These are phyloP conservation scores for Alouatta caraya DNA, from an alignment of 2,797 vertebrate species.

Conservation along the genomic window DNA sequence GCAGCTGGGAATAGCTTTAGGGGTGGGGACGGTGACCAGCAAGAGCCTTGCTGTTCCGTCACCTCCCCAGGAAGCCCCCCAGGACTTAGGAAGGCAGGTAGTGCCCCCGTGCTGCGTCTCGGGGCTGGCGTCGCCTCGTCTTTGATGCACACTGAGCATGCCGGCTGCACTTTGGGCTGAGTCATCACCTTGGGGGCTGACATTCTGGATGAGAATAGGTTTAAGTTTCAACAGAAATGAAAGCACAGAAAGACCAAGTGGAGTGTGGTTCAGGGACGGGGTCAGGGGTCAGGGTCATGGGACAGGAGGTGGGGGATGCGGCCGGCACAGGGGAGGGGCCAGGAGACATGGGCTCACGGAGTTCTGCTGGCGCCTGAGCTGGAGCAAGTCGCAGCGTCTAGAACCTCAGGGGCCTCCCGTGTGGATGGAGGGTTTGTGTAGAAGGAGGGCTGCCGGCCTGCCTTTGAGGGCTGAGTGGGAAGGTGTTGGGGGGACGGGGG, in stretches of 20 bases:
- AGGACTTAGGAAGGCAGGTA: background rate
- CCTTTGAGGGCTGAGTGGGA: background rate
- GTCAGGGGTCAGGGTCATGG: background rate
- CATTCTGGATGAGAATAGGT: background rate
- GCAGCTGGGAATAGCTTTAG: fast-evolving
- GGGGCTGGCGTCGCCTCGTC: fast-evolving
- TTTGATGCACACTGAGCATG: fast-evolving
- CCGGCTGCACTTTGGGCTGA: fast-evolving
- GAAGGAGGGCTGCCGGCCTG: fast-evolving
- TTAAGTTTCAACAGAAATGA: background rate
- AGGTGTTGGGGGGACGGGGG: background rate
- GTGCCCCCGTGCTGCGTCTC: background rate
- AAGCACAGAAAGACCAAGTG: background rate
- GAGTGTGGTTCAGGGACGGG: fast-evolving
- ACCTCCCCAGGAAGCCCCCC: background rate
- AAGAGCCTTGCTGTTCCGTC: too few species aligned
- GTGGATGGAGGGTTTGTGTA: background rate
- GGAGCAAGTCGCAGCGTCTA: fast-evolving
- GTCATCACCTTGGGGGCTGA: background rate
- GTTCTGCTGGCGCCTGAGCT: background rate
- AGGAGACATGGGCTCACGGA: background rate
- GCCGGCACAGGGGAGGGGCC: too few species aligned
- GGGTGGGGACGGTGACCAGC: background rate
- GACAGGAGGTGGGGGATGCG: background rate
- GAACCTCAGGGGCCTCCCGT: fast-evolving